These are phyloP conservation scores for Danio jaintianensis DNA, from an alignment of 2,797 vertebrate genomes.

Conservation along the genomic window DNA sequence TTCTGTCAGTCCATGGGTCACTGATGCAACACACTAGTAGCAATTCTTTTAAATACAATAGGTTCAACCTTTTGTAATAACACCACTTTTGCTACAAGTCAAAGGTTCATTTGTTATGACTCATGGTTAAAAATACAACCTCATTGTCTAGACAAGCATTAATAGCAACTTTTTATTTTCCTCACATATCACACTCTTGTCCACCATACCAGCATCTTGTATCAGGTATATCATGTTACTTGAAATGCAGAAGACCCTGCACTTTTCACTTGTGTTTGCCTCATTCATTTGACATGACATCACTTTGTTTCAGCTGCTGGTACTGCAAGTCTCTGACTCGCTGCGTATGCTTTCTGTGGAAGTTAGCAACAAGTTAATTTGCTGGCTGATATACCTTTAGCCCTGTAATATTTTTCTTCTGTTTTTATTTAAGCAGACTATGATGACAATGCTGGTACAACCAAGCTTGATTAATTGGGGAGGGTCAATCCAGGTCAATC, in stretches of 20 bases:
- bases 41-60: constrained; percentile 22
- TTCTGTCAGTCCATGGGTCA: not conserved
- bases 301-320: not conserved
- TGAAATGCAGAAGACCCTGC: not conserved
- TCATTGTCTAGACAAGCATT: constrained; percentile 36
- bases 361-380: not conserved
- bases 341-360: constrained; percentile 8
- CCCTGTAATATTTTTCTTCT: not conserved
- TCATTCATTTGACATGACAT: not conserved
- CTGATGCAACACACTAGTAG: not conserved
- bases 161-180: too few species aligned
- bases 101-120: constrained; percentile 46
- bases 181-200: not conserved
- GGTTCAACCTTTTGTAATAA: constrained; percentile 26
- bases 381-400: not conserved
- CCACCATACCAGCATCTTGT: not conserved
- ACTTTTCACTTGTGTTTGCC: constrained; percentile 1
- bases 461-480: not conserved
- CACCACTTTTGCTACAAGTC: constrained; percentile 13
- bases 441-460: not conserved
- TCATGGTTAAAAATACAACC: constrained; percentile 48
- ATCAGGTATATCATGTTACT: not conserved
- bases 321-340: not conserved
- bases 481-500: too few species aligned
- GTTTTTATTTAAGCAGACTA: not conserved